A percentile compares a stretch with the other conserved stretches of the same genome.
Conservation (phyloP, 2,113 vertebrate species). For the Corythoichthys haematopterus region DNA sequence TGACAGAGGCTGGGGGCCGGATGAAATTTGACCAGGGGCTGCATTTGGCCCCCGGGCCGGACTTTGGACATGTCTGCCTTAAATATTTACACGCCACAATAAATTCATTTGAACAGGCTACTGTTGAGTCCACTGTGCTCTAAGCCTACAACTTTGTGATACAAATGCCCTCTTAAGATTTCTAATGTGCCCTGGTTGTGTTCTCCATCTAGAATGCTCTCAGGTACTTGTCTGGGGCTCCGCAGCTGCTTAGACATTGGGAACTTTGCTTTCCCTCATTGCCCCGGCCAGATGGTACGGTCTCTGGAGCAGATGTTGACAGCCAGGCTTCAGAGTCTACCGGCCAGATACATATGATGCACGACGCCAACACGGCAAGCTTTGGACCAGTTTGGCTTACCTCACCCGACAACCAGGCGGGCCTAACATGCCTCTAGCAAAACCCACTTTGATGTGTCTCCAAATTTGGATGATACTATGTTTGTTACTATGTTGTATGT, state of each 20-base stretch:
- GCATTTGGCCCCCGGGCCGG: too few species aligned
- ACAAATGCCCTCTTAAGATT: constrained; percentile 25
- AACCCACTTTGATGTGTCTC: constrained; percentile 6
- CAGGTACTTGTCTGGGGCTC: constrained; percentile 51
- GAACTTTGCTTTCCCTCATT: constrained; percentile 45
- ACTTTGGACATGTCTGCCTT: neutral
- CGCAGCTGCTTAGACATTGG: constrained; percentile 61
- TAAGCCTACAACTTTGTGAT: constrained; percentile 23
- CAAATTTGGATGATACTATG: neutral
- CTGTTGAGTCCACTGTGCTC: constrained; percentile 18
- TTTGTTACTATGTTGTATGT: too few species aligned
- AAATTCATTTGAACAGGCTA: constrained; percentile 6
- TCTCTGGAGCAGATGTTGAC: constrained; percentile 75
- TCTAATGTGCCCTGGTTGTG: constrained; percentile 44
- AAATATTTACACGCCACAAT: neutral
- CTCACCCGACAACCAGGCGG: constrained; percentile 60
- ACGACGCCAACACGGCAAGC: constrained; percentile 27
- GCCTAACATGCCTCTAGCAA: constrained; percentile 40
- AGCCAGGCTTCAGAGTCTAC: constrained; percentile 61
- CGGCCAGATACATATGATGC: constrained; percentile 51
- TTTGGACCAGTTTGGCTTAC: constrained; percentile 40
- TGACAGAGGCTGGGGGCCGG: too few species aligned
- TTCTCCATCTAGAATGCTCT: constrained; percentile 37
- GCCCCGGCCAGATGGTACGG: constrained; percentile 63
- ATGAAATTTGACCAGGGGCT: too few species aligned